These are phyloP conservation scores for Scolopax mira DNA, from an alignment of 2,113 vertebrate species.

Conservation along the genomic window DNA sequence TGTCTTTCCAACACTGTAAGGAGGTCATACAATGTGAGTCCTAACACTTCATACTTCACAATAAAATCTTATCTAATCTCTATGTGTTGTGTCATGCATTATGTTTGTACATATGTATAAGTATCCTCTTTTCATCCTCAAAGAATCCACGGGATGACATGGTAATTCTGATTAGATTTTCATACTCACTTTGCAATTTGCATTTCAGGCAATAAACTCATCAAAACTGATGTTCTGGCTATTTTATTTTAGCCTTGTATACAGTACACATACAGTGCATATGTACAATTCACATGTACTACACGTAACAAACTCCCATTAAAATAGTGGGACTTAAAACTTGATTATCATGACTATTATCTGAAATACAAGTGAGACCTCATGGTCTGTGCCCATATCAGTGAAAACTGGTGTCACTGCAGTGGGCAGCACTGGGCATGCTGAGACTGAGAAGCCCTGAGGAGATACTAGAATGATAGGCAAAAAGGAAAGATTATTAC, in stretches of 20 bases:
- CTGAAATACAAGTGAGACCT: not conserved
- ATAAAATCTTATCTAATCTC: not conserved
- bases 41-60: not conserved
- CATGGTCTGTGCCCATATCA: not conserved
- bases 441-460: not conserved
- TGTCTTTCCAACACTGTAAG: not conserved
- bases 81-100: not conserved
- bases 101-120: not conserved
- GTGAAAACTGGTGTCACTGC: accelerated
- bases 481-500: not conserved
- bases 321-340: not conserved
- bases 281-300: accelerated
- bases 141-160: not conserved
- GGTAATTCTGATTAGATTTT: not conserved
- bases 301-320: not conserved
- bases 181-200: not conserved
- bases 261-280: not conserved
- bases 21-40: not conserved
- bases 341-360: not conserved
- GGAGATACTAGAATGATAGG: not conserved
- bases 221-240: not conserved
- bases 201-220: not conserved
- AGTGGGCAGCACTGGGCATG: not conserved
- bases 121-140: not conserved
- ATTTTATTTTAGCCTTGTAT: not conserved